A percentile compares a stretch with the other conserved stretches of the same genome.
phyloP scores from a whole-genome alignment of 2,113 vertebrate species.

The Morone chrysops region DNA sequence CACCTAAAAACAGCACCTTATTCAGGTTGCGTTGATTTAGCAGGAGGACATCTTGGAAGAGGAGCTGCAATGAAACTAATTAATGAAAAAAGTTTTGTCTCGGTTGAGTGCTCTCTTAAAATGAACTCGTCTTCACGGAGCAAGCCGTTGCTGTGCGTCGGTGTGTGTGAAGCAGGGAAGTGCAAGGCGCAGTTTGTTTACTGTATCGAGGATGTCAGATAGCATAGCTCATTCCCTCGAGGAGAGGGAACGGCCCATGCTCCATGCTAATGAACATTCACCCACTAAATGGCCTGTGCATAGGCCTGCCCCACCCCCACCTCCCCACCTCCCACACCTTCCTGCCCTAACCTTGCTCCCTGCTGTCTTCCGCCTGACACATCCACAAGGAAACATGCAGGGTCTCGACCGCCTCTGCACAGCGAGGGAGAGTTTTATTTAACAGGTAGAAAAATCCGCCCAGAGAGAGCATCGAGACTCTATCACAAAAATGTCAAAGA shows the following conservation, averaged over 20 bases:
- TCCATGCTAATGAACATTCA: constrained; percentile 83
- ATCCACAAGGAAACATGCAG: constrained; percentile 76
- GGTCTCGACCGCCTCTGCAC: constrained; percentile 60
- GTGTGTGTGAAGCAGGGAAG: constrained; percentile 50
- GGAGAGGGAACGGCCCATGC: constrained; percentile 59
- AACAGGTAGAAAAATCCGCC: constrained; percentile 60
- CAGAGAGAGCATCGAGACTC: constrained; percentile 45
- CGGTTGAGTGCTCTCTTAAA: constrained; percentile 58
- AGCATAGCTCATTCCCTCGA: constrained; percentile 58
- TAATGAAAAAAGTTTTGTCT: constrained; percentile 67
- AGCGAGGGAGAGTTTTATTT: constrained; percentile 66
- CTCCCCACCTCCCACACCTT: constrained; percentile 31
- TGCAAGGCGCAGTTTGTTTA: constrained; percentile 70
- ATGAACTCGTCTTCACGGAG: constrained; percentile 48
- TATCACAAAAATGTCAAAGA: constrained; percentile 66
- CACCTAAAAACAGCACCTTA: constrained; percentile 28
- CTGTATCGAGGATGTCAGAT: constrained; percentile 67
- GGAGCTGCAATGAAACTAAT: constrained; percentile 53
- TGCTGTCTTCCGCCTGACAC: constrained; percentile 77
- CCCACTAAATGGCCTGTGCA: constrained; percentile 69
- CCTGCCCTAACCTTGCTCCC: constrained; percentile 70
- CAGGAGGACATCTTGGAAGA: constrained; percentile 30
- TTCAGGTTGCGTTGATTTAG: constrained; percentile 28
- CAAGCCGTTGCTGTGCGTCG: constrained; percentile 3
- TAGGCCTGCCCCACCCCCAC: constrained; percentile 48